A percentile compares a stretch with the other conserved stretches of the same genome.
These are phyloP conservation scores for Petrocephalus schoutedeni DNA, from an alignment of 2,797 vertebrate genomes.

Conservation along the genomic window DNA sequence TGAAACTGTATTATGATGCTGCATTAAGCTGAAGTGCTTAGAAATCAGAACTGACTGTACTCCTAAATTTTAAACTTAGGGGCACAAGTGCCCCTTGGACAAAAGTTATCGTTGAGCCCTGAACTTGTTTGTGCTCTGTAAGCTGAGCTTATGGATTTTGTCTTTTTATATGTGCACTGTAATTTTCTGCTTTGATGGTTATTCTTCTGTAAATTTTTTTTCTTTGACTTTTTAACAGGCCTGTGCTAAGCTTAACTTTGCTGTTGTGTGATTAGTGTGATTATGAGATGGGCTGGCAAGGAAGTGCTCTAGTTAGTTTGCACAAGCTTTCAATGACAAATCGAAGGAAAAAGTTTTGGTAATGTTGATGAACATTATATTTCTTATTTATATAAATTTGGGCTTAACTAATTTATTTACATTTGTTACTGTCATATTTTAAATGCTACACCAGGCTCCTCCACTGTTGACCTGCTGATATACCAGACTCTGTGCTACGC, in stretches of 20 bases:
- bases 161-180: not conserved
- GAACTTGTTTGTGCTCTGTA: no score
- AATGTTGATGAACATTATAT: not conserved
- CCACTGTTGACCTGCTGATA: constrained; percentile 87
- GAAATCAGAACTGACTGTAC: no score
- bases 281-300: not conserved
- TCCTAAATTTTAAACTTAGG: no score
- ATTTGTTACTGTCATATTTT: not conserved
- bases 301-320: not conserved
- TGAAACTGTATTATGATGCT: no score
- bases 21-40: no score
- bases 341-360: not conserved
- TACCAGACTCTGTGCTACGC: constrained; percentile 90
- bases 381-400: not conserved
- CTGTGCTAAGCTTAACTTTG: not conserved
- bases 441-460: constrained; percentile 65
- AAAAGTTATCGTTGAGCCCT: no score
- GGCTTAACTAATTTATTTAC: not conserved
- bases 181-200: not conserved
- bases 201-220: not conserved
- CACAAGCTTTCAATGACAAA: not conserved
- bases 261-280: not conserved
- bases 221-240: not conserved
- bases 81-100: no score
- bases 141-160: no score